Base-by-base conservation (phyloP, 2,113 vertebrate genomes). In the Tragelaphus strepsiceros region DNA sequence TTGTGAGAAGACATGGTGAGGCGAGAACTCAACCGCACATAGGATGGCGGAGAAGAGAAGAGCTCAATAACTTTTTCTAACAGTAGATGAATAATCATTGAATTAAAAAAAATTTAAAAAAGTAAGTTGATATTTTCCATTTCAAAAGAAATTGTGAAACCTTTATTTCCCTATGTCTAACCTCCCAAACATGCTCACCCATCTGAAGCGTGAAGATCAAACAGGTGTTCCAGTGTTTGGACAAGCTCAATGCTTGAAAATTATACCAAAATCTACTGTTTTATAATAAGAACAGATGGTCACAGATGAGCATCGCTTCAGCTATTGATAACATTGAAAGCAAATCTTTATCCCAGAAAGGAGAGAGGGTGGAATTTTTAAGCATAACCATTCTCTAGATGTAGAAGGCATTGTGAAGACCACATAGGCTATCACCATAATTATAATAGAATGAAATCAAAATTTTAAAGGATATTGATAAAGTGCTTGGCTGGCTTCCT, bases 151-250 rank as follows among this genome's bases (percentile, higher is more conserved):
- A 58, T 83, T 22, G n/a, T 49, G 56, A 87, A 71, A 28, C 2
- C 4, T 26, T 61, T 71, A 26, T 17, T 86, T 71, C 26, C 74
- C 6, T 62, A 3, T 26, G 5, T 12, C 26, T 2, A 43, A 21
- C 35, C 46, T 88, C 17, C 71, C 35, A 22, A 61, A 35, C 80
- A 71, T 56, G 21, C 59, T 56, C 28, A 86, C 24, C 71, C 43
- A 71, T 83, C 35, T 74, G 53, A 94, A 87, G 21, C 39, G 26
- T 94, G 95, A 83, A 97, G 51, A 88, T 98, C 86, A 96, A 88
- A 83, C 77, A 77, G 43, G 94, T 96, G 26, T 94, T 81, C 3
- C 0, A 71, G 95, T 35, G 2, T 92, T 96, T 77, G n/a, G 67
- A 78, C 19, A 93, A 84, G 77, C 12, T 56, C 89, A 90, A 6